Base-by-base conservation (phyloP, 2,797 vertebrate species). In the Sebastes itinus region DNA sequence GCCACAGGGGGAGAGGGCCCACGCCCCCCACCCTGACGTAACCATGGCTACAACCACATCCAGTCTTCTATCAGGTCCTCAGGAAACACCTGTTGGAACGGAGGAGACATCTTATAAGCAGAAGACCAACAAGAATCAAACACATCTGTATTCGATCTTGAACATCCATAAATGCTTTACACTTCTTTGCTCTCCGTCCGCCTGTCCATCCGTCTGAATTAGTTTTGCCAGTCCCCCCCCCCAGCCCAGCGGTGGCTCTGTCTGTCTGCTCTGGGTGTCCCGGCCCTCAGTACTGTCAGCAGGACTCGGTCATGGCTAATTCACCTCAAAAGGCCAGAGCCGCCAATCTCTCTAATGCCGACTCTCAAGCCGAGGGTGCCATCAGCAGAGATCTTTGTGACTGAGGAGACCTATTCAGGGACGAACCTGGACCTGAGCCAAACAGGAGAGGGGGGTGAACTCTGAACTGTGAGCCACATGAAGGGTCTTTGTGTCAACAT, bases 21-120 rank as follows among this genome's bases (percentile, higher is more conserved):
- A 22, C 23, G 35, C 60, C 87, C 89, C 79, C 92, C 83, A 84
- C 75, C 90, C 86, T 71, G 86, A 89, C 9, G 59, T 70, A 33
- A 88, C 46, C 94, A 94, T 94, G 23, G 88, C 64, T 93, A 90
- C 89, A 90, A 88, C 81, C 77, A 6, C 91, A 93, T 93, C 84
- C 82, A 87, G 84, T 90, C 88, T 73, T 79, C 71, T 69, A 56
- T 68, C 46, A 68, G 79, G 74, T 83, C 81, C 72, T 83, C 78
- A 1, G 84, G 76, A 87, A 91, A 86, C 83, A 86, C 84, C 94
- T 94, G 88, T 60, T n/a, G 25, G 54, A 75, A 42, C 5, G 49
- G 2, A 69, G 33, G 58, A 32, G 14, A 80, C 9, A 46, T 22
- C 2, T 11, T 79, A 32, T 20, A 12, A n/a, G 3, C 49, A 64